Percentiles rank a stretch among this genome's conserved stretches.
Evolutionary conservation across 2,797 vertebrate genomes (phyloP).

Genomic region (Botia almorhae): DNA sequence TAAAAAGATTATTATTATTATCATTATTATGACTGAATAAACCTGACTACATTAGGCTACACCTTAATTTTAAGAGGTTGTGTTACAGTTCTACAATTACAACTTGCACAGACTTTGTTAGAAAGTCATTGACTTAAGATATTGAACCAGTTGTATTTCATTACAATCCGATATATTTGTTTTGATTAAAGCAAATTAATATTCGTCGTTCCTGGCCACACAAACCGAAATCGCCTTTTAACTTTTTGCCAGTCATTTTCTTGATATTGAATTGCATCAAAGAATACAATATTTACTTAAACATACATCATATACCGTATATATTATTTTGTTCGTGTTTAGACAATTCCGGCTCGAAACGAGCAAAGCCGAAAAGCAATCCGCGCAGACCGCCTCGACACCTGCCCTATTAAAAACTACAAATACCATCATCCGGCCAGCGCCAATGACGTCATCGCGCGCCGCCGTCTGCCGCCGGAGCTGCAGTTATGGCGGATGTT

Average conservation of each 20-base stretch:
- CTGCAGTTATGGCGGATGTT: conserved; percentile 85
- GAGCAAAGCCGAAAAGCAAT: neutral
- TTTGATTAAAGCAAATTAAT: neutral
- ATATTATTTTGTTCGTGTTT: neutral
- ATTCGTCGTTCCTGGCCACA: neutral
- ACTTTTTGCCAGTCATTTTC: too few species aligned
- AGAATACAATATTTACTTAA: too few species aligned
- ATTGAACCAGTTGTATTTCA: too few species aligned
- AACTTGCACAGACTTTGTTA: too few species aligned
- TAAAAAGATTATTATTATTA: too few species aligned
- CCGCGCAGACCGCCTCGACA: neutral
- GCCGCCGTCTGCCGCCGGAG: neutral
- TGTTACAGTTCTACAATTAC: too few species aligned
- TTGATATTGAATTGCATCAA: too few species aligned
- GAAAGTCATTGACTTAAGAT: too few species aligned
- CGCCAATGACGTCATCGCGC: conserved; percentile 33
- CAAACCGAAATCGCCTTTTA: neutral
- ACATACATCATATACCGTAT: neutral
- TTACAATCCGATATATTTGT: too few species aligned
- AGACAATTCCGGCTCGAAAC: neutral
- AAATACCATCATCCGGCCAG: conserved; percentile 35
- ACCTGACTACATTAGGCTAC: too few species aligned
- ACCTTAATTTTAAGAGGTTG: too few species aligned
- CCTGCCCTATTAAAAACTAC: conserved; percentile 52
- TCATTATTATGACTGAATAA: too few species aligned